These are phyloP conservation scores for Nysson spinosus DNA, from an alignment of 2,888 invertebrate genomes.

Conservation along the genomic window DNA sequence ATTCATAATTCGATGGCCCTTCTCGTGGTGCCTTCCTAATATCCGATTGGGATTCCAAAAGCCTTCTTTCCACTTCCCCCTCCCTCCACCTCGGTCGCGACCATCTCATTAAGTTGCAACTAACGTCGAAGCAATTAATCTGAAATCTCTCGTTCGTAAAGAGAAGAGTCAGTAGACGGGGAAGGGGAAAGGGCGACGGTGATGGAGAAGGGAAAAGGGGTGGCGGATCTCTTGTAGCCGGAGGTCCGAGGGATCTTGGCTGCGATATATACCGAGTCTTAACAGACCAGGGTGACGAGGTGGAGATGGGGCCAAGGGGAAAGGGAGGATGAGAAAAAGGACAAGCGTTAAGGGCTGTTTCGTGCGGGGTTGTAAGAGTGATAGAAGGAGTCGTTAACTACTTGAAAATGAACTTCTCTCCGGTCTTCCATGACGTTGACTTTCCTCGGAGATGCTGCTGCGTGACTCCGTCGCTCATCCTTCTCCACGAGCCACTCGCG, in stretches of 20 bases:
- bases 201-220: background rate
- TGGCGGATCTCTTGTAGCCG: constrained; percentile 13
- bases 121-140: constrained; percentile 68
- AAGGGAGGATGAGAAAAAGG: background rate
- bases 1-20: background rate
- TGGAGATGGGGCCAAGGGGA: background rate
- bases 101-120: constrained; percentile 65
- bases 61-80: constrained; percentile 6
- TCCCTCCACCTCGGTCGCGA: constrained; percentile 12
- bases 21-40: background rate
- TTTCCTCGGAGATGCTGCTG: too few relatives aligned
- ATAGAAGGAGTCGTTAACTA: constrained; percentile 41
- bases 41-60: background rate
- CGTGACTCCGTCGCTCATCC: constrained; percentile 23
- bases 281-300: constrained; percentile 3
- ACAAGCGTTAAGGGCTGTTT: constrained; percentile 10
- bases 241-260: constrained; percentile 12
- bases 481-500: constrained; percentile 9
- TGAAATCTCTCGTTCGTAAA: constrained; percentile 59
- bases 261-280: constrained; percentile 8
- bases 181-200: background rate
- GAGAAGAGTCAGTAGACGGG: constrained; percentile 18
- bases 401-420: constrained; percentile 45
- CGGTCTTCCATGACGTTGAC: constrained; percentile 13
- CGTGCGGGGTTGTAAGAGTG: background rate